phyloP scores from a whole-genome alignment of 2,888 invertebrate species.

The Dynastes maya region DNA sequence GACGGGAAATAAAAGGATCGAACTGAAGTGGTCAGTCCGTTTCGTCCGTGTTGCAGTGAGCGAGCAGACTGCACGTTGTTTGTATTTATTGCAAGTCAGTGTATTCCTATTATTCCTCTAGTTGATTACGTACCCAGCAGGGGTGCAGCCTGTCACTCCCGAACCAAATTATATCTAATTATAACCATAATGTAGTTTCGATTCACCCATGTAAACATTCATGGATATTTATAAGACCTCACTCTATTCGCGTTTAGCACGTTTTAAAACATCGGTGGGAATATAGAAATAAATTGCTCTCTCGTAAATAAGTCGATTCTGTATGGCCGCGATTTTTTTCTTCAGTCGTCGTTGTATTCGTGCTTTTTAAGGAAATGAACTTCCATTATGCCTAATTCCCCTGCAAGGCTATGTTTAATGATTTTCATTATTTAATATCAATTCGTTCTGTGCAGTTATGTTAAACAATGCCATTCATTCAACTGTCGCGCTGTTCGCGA shows the following conservation, averaged over 20 bases:
- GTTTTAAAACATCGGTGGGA: conserved; percentile 32
- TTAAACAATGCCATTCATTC: conserved; percentile 47
- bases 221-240: conserved; percentile 52
- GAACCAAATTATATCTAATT: conserved; percentile 69
- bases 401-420: conserved; percentile 41
- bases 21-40: conserved; percentile 40
- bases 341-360: background rate
- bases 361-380: conserved; percentile 43
- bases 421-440: conserved; percentile 46
- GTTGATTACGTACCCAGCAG: conserved; percentile 70
- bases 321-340: conserved; percentile 23
- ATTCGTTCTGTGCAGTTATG: conserved; percentile 43
- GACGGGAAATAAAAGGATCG: conserved; percentile 45
- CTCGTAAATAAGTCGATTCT: conserved; percentile 37
- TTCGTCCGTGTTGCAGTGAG: conserved; percentile 40
- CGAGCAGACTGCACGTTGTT: conserved; percentile 61
- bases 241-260: conserved; percentile 26
- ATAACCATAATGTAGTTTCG: conserved; percentile 67
- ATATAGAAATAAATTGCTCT: conserved; percentile 32
- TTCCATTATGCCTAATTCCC: conserved; percentile 42
- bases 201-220: conserved; percentile 68
- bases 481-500: conserved; percentile 20
- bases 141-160: conserved; percentile 67
- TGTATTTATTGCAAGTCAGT: conserved; percentile 70
- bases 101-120: conserved; percentile 69